A percentile compares a stretch with the other conserved stretches of the same genome.
phyloP scores from a whole-genome alignment of 2,113 vertebrate species.

The Xiphophorus couchianus region DNA sequence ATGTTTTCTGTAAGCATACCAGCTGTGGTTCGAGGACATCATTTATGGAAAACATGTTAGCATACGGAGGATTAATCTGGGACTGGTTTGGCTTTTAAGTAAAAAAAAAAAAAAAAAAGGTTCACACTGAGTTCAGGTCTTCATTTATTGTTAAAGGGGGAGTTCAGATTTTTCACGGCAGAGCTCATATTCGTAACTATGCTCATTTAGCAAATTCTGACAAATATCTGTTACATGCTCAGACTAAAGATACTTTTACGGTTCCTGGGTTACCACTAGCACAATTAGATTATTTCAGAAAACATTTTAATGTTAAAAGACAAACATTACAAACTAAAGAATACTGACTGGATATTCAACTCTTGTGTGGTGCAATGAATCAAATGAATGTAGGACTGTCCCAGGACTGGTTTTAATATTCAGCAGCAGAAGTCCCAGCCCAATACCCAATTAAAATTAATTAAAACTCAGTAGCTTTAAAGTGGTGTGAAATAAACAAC shows the following conservation, averaged over 20 bases:
- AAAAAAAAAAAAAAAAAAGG: conserved; percentile 9
- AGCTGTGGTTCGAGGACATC: conserved; percentile 17
- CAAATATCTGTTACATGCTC: not conserved
- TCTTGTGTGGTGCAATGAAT: not conserved
- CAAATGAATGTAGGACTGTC: not conserved
- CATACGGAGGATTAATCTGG: conserved; percentile 28
- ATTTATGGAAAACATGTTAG: conserved; percentile 33
- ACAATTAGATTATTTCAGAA: not conserved
- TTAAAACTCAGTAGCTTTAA: not conserved
- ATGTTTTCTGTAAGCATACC: conserved; percentile 7
- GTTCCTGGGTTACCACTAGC: not conserved
- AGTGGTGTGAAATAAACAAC: not conserved
- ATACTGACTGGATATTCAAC: not conserved
- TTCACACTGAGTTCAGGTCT: conserved; percentile 46
- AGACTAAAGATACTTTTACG: not conserved
- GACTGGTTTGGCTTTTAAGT: conserved; percentile 9
- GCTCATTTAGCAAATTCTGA: not conserved
- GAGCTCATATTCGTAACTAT: too few species aligned
- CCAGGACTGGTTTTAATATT: not conserved
- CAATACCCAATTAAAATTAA: not conserved
- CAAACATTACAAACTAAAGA: not conserved
- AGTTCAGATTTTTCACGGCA: not conserved
- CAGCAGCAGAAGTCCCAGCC: not conserved
- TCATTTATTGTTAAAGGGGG: conserved; percentile 19
- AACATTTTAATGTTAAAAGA: not conserved